These are phyloP conservation scores for Pogoniulus pusillus DNA, from an alignment of 2,797 vertebrate species.

Conservation along the genomic window DNA sequence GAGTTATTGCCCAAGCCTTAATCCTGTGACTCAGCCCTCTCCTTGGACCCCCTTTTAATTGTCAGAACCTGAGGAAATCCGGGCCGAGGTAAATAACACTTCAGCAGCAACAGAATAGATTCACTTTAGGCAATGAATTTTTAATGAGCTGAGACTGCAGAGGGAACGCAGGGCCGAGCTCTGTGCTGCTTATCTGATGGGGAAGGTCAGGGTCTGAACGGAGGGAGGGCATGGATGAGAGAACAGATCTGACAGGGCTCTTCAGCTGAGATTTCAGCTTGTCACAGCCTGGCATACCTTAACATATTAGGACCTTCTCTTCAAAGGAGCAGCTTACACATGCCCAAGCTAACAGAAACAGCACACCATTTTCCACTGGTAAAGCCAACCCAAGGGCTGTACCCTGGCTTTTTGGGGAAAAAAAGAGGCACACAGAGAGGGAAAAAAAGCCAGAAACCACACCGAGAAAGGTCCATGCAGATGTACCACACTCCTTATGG, in stretches of 20 bases:
- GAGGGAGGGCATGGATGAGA: conserved; percentile 63
- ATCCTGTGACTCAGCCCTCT: conserved; percentile 60
- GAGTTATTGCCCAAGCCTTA: conserved; percentile 60
- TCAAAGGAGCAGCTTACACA: conserved; percentile 16
- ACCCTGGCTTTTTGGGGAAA: background rate
- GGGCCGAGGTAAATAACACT: conserved; percentile 62
- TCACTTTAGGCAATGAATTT: conserved; percentile 83
- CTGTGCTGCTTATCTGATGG: conserved; percentile 75
- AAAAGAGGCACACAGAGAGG: background rate
- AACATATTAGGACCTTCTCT: conserved; percentile 12
- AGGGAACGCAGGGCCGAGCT: conserved; percentile 65
- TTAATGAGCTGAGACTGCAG: conserved; percentile 80
- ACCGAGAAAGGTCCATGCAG: background rate
- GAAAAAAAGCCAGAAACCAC: background rate
- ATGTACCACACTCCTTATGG: background rate
- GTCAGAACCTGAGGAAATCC: conserved; percentile 64
- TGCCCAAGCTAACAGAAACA: background rate
- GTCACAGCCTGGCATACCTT: conserved; percentile 53
- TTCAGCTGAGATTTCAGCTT: conserved; percentile 69
- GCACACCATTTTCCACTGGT: background rate
- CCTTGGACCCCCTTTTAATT: conserved; percentile 67
- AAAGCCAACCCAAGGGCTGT: conserved; percentile 3
- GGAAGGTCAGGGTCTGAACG: conserved; percentile 76
- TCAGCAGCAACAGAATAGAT: conserved; percentile 73
- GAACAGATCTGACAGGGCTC: conserved; percentile 70